Base-by-base conservation (phyloP, 2,797 vertebrate genomes). In the Tamandua tetradactyla region DNA sequence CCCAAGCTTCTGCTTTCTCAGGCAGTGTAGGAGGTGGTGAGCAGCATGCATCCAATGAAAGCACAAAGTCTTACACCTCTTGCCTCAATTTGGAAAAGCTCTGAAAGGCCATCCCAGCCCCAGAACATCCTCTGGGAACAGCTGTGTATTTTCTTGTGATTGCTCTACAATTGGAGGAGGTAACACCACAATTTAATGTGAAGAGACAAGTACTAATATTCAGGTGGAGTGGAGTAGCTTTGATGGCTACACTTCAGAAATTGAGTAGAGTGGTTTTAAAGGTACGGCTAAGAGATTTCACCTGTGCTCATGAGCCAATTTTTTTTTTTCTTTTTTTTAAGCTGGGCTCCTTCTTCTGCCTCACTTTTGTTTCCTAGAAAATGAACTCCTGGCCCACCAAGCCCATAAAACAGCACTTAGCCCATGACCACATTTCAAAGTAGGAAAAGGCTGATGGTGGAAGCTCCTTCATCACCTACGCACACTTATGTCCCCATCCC, bases 351-450 rank as follows among this genome's bases (percentile, higher is more conserved):
- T 66, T 87, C 85, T 89, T 87, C 44, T 40, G 30, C 27, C 17
- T 94, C 32, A 57, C 76, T 92, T 90, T 37, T 59, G 4, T 95
- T 96, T 92, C 57, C n/a, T 91, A 35, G 40, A 83, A 95, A 96
- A 86, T 66, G 69, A 94, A 95, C 42, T 89, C 27, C 35, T 80
- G 76, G 22, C 20, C 2, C 68, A 42, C 57, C 22, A 87, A 91
- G 12, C n/a, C 22, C 13, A 37, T 27, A 90, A 92, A 93, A 93
- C 27, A 64, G 32, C 18, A 71, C 37, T 72, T 93, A 90, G 37
- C 35, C 72, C 37, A 88, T 69, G 87, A 35, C 37, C 66, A 86
- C 18, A 90, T 4, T 42, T 25, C 78, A 30, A 87, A 23, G 15
- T 47, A 66, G 44, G 37, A 76, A 68, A 90, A 93, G 47, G 55